phyloP scores from a whole-genome alignment of 1,140 invertebrate genomes.

The Stenopsyche tienmushanensis region DNA sequence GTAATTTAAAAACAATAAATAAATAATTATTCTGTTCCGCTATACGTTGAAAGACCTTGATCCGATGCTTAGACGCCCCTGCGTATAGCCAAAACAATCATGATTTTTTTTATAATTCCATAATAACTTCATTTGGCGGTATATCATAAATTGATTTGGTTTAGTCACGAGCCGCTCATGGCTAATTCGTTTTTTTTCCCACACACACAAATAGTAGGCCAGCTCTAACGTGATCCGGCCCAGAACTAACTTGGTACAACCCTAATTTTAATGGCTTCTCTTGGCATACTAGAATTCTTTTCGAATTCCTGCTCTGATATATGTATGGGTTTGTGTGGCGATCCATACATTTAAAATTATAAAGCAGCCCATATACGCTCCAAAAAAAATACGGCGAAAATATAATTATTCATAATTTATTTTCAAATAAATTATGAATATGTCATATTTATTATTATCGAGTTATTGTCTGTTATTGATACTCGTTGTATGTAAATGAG shows the following conservation, averaged over 20 bases:
- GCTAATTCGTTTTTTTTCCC: conserved; percentile 12
- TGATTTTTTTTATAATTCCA: too few relatives aligned
- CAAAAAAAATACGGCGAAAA: not conserved
- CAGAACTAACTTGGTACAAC: conserved; percentile 39
- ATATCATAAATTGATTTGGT: too few relatives aligned
- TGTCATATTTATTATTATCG: too few relatives aligned
- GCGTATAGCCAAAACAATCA: too few relatives aligned
- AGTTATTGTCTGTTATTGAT: too few relatives aligned
- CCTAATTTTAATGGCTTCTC: conserved; percentile 42
- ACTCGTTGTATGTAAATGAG: too few relatives aligned
- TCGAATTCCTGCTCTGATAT: conserved; percentile 14
- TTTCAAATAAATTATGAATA: too few relatives aligned
- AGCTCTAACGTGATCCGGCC: conserved; percentile 36
- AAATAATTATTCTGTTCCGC: too few relatives aligned
- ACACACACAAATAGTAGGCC: conserved; percentile 39
- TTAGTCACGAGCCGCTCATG: conserved; percentile 23
- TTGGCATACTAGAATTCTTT: conserved; percentile 33
- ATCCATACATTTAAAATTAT: not conserved
- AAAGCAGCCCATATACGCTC: not conserved
- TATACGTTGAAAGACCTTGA: too few relatives aligned
- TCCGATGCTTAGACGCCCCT: too few relatives aligned
- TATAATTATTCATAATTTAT: too few relatives aligned
- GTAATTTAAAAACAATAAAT: not conserved
- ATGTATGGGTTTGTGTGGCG: not conserved
- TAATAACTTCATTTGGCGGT: too few relatives aligned